phyloP scores from a whole-genome alignment of 2,797 vertebrate species.

The Bovichtus diacanthus region DNA sequence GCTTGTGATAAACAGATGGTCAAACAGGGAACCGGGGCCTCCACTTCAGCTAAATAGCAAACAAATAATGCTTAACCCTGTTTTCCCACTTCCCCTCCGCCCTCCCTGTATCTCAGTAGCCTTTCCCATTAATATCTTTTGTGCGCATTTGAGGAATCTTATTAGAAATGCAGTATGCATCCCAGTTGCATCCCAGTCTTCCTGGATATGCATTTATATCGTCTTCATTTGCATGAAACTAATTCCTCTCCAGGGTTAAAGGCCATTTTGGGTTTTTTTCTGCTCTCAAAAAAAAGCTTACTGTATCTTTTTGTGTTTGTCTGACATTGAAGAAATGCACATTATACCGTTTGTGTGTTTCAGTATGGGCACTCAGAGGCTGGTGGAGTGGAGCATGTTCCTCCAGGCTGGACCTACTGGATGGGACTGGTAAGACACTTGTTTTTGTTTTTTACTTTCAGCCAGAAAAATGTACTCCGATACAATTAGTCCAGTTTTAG shows the following conservation, averaged over 20 bases:
- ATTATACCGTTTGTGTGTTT: slow-evolving; percentile 42
- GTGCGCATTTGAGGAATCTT: no score
- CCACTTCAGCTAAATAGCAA: neutral
- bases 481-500: neutral
- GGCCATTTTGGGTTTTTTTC: no score
- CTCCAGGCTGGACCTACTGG: slow-evolving; percentile 96
- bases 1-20: slow-evolving; percentile 19
- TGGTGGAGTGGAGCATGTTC: slow-evolving; percentile 92
- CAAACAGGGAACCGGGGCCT: neutral
- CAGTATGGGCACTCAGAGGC: slow-evolving; percentile 93
- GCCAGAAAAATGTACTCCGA: neutral
- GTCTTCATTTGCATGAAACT: no score
- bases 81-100: neutral
- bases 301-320: neutral
- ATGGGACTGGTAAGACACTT: slow-evolving; percentile 91
- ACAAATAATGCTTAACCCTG: no score
- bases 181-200: no score
- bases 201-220: no score
- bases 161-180: no score
- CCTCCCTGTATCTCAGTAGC: neutral
- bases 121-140: no score
- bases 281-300: no score
- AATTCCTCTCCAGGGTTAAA: no score
- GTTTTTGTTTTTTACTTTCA: neutral
- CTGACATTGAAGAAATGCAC: neutral